These are phyloP conservation scores for Chaitophorus viminalis DNA, from an alignment of 2,888 invertebrate genomes.

Conservation along the genomic window DNA sequence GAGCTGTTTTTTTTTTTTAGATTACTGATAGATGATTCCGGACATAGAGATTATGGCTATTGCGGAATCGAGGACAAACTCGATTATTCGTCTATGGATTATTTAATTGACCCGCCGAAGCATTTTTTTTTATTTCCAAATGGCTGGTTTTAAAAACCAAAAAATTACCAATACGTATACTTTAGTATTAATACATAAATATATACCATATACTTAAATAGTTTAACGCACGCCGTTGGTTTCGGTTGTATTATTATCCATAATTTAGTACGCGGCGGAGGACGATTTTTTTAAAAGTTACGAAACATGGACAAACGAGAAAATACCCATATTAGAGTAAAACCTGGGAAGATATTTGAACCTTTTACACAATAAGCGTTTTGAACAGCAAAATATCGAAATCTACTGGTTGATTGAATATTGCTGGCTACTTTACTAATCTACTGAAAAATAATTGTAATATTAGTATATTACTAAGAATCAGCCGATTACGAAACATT, in stretches of 20 bases:
- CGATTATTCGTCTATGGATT: neutral
- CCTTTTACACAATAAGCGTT: neutral
- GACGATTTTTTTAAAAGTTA: constrained; percentile 7
- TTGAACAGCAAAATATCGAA: neutral
- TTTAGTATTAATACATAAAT: neutral
- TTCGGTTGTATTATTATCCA: neutral
- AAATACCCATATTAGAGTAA: neutral
- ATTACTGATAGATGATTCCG: neutral
- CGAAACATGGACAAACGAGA: neutral
- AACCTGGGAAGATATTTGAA: neutral
- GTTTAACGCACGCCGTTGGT: neutral
- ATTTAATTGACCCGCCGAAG: too few relatives aligned
- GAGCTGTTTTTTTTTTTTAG: neutral
- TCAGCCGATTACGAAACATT: too few relatives aligned
- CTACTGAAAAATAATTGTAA: too few relatives aligned
- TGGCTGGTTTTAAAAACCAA: too few relatives aligned
- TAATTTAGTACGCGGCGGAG: neutral
- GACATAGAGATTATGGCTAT: neutral
- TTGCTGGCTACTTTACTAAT: neutral
- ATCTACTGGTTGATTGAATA: neutral
- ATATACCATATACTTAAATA: neutral
- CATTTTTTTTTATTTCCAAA: too few relatives aligned
- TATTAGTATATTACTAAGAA: too few relatives aligned
- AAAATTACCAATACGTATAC: too few relatives aligned
- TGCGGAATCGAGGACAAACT: neutral